Conservation (phyloP, 2,113 vertebrate species). For the Macquaria australasica region DNA sequence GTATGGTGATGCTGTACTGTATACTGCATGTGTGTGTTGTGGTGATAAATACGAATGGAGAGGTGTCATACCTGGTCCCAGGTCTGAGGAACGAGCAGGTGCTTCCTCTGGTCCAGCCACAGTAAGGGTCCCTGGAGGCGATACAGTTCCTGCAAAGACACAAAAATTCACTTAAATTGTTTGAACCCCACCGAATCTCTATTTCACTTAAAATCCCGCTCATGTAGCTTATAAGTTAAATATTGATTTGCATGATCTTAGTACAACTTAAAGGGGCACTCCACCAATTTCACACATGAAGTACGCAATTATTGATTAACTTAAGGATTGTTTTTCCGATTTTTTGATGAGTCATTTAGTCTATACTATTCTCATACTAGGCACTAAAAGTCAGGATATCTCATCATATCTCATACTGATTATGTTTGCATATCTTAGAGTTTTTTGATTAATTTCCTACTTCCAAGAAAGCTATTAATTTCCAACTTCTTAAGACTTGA, state of each 20-base stretch:
- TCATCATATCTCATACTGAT: not conserved
- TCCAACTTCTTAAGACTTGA: not conserved
- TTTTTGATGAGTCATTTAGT: not conserved
- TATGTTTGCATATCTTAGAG: not conserved
- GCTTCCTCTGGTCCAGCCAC: conserved; percentile 93
- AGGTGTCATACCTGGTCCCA: conserved; percentile 87
- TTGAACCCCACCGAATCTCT: not conserved
- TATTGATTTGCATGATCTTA: not conserved
- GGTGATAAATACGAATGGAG: conserved; percentile 5
- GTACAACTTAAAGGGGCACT: not conserved
- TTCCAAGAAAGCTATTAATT: not conserved
- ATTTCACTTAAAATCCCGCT: not conserved
- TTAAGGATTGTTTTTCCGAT: not conserved
- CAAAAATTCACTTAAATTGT: not conserved
- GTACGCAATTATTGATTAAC: not conserved
- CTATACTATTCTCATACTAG: not conserved
- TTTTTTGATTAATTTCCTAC: conserved; percentile 9
- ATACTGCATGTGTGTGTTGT: not conserved
- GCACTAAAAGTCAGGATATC: not conserved
- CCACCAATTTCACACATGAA: not conserved
- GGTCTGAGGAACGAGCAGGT: conserved; percentile 92
- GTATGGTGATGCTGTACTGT: not conserved
- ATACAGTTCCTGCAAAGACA: conserved; percentile 89
- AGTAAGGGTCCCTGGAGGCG: conserved; percentile 94
- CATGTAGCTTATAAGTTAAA: not conserved